These are phyloP conservation scores for Eupithecia abbreviata DNA, from an alignment of 2,888 invertebrate genomes.

Conservation along the genomic window DNA sequence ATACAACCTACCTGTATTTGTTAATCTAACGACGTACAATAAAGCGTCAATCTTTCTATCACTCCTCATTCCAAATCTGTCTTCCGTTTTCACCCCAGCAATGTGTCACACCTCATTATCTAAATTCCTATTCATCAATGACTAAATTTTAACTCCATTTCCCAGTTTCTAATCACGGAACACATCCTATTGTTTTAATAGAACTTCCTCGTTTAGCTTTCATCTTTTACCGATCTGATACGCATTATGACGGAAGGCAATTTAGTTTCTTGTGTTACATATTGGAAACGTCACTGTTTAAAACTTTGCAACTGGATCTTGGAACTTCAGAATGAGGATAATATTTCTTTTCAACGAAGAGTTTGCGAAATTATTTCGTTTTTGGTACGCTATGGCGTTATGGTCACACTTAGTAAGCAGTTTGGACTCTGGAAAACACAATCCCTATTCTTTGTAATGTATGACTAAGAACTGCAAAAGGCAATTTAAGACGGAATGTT, in stretches of 20 bases:
- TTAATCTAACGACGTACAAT: too few relatives aligned
- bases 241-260: constrained; percentile 29
- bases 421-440: too few relatives aligned
- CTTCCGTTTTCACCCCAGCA: neutral
- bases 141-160: constrained; percentile 22
- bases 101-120: neutral
- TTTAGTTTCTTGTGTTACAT: constrained; percentile 22
- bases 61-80: neutral
- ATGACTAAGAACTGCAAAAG: too few relatives aligned
- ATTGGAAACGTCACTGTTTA: neutral
- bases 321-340: neutral
- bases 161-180: constrained; percentile 24
- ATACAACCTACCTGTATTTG: too few relatives aligned
- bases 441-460: too few relatives aligned
- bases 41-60: neutral
- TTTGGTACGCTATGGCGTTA: too few relatives aligned
- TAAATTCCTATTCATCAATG: constrained; percentile 10
- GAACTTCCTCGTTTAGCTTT: constrained; percentile 40
- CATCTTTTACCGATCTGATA: constrained; percentile 41
- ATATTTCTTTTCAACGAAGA: too few relatives aligned
- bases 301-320: neutral
- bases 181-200: constrained; percentile 36
- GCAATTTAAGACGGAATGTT: too few relatives aligned
- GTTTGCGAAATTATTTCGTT: too few relatives aligned
- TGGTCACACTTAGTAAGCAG: too few relatives aligned